Evolutionary conservation across 2,797 vertebrate genomes (phyloP).

Genomic region (Fundulus diaphanus): DNA sequence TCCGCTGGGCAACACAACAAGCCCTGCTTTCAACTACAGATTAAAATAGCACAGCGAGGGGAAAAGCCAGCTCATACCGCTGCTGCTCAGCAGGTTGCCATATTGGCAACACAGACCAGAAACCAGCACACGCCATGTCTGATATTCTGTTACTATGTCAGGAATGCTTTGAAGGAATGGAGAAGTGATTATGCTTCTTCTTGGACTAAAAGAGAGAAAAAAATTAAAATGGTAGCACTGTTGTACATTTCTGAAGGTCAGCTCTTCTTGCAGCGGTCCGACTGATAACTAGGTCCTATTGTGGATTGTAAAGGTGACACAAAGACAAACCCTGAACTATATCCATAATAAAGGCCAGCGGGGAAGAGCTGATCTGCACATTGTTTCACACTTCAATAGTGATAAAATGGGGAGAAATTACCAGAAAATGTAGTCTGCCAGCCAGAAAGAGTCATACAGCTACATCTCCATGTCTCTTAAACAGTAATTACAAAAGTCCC

Average conservation of each 20-base stretch:
- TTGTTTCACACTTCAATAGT: slow-evolving; percentile 11
- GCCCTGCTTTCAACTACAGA: slow-evolving; percentile 44
- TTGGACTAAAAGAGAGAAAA: not conserved
- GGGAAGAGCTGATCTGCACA: not conserved
- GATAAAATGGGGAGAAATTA: slow-evolving; percentile 22
- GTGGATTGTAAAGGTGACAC: slow-evolving; percentile 33
- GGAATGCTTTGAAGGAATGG: not conserved
- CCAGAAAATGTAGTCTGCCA: slow-evolving; percentile 26
- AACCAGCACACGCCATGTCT: not conserved
- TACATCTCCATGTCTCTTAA: slow-evolving; percentile 27
- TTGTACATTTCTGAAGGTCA: slow-evolving; percentile 53
- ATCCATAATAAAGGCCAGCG: slow-evolving; percentile 37
- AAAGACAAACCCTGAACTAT: slow-evolving; percentile 21
- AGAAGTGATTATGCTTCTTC: not conserved
- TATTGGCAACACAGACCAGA: slow-evolving; percentile 23
- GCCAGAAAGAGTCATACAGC: slow-evolving; percentile 15
- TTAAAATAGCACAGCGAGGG: slow-evolving; percentile 54
- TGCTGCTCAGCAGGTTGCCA: slow-evolving; percentile 31
- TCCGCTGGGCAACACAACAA: slow-evolving; percentile 59
- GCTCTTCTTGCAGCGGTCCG: slow-evolving; percentile 24
- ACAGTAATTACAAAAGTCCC: slow-evolving; percentile 31
- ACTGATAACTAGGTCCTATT: slow-evolving; percentile 23
- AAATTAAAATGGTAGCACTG: not conserved
- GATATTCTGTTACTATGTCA: not conserved
- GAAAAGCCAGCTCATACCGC: slow-evolving; percentile 44